A percentile compares a stretch with the other conserved stretches of the same genome.
These are phyloP conservation scores for Drosophila orena DNA, from an alignment of 1,140 invertebrate species.

Conservation along the genomic window DNA sequence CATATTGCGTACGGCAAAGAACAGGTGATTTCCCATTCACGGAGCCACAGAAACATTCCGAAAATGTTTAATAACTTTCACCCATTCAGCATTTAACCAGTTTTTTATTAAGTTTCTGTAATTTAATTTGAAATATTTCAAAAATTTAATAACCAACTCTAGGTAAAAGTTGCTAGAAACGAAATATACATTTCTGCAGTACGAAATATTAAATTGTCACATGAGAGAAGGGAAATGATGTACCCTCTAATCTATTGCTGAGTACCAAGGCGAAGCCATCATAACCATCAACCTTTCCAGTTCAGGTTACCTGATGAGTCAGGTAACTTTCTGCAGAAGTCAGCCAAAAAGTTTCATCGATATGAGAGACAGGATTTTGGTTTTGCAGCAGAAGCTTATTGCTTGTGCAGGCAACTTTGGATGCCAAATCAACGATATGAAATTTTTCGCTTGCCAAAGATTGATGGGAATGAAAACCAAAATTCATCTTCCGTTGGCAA, in stretches of 20 bases:
- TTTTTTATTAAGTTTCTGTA: too few species aligned
- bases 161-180: too few species aligned
- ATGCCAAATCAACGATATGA: constrained; percentile 45
- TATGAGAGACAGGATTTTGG: constrained; percentile 55
- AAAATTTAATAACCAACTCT: too few species aligned
- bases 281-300: neutral
- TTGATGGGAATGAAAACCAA: neutral
- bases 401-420: constrained; percentile 40
- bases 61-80: too few species aligned
- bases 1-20: neutral
- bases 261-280: neutral
- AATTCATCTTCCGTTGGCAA: constrained; percentile 13
- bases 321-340: constrained; percentile 38
- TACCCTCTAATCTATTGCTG: neutral
- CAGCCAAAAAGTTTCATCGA: constrained; percentile 45
- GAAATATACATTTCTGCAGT: too few species aligned
- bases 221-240: neutral
- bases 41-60: too few species aligned
- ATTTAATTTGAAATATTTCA: too few species aligned
- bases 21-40: too few species aligned
- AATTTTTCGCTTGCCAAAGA: constrained; percentile 22
- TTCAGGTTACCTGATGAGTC: constrained; percentile 26
- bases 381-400: constrained; percentile 24
- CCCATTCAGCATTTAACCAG: too few species aligned
- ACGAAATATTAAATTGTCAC: too few species aligned